Base-by-base conservation (phyloP, 2,113 vertebrate species). In the Silurus asotus region DNA sequence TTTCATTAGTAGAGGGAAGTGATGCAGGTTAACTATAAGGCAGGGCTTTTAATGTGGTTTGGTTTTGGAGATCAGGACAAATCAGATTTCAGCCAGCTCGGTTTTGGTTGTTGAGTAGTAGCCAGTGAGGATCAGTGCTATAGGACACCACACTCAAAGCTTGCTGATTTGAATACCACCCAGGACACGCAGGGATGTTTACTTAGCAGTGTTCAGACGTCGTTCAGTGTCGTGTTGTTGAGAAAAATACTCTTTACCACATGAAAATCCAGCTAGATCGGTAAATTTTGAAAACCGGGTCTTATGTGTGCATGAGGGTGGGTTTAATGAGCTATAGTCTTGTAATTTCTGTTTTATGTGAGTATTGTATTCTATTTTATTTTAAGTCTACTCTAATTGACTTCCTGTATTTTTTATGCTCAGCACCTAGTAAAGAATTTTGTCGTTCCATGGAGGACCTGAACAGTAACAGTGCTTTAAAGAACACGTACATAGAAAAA, bases 361-460 rank as follows among this genome's bases (percentile, higher is more conserved):
- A 5, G 56, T 84, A 6, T 55, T 55, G 6, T 49, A 15, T 59
- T 86, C 5, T 17, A 6, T 23, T 55, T 1, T 49, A 15, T 59
- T 86, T 1, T 17, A 67, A 48, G 8, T 56, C 76, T 48, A 65
- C 28, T 48, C 20, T 45, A 45, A 48, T 55, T 19, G 28, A 37
- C 48, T 59, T 23, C 84, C 75, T 76, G 28, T 62, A 86, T 65
- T 90, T 67, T 90, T 14, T 77, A 56, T 65, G 74, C 1, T 45
- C 48, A 87, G 86, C 81, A 92, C 91, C 89, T 80, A 88, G 87
- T 62, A 94, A 92, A 89, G 84, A 84, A n/a, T 88, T 94, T 78
- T 95, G 90, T 84, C 89, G 76, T 81, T 97, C 96, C 56, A 93
- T 95, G 93, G 95, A 96, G 87, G 93, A 97, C 81, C 91, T 96